These are phyloP conservation scores for Oostethus manadensis DNA, from an alignment of 2,113 vertebrate genomes.

Conservation along the genomic window DNA sequence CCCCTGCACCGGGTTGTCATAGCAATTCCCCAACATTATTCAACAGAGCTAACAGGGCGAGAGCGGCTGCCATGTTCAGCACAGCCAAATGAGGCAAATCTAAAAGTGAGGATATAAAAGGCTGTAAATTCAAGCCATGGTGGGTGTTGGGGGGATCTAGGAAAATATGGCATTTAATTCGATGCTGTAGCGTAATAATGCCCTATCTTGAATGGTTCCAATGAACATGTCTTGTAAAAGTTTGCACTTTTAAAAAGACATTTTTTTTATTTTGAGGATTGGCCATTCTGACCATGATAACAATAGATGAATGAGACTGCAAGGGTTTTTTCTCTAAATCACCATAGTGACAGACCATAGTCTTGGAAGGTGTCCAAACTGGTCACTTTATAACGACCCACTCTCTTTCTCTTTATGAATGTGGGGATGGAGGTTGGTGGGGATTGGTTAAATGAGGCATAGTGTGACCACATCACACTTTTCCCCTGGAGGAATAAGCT, in stretches of 20 bases:
- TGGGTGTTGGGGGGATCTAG: not conserved
- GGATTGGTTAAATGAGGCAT: conserved; percentile 23
- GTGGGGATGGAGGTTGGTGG: conserved; percentile 4
- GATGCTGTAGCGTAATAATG: not conserved
- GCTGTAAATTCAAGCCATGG: conserved; percentile 23
- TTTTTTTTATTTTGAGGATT: conserved; percentile 15
- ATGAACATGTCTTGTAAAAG: no score
- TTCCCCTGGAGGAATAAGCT: conserved; percentile 3
- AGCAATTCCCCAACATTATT: conserved; percentile 43
- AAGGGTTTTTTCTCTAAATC: conserved; percentile 52
- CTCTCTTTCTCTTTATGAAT: conserved; percentile 11
- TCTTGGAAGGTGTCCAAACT: conserved; percentile 56
- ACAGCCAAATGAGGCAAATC: conserved; percentile 33
- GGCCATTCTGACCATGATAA: conserved; percentile 40
- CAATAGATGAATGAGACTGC: conserved; percentile 53
- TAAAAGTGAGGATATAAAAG: conserved; percentile 20
- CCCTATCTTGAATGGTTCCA: not conserved
- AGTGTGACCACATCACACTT: conserved; percentile 6
- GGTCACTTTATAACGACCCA: conserved; percentile 42
- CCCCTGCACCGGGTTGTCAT: conserved; percentile 39
- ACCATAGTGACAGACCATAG: conserved; percentile 58
- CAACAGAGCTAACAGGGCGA: conserved; percentile 6
- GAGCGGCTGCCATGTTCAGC: conserved; percentile 7
- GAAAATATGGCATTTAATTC: not conserved
- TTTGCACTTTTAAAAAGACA: no score